These are phyloP conservation scores for Polyommatus iphigenia DNA, from an alignment of 2,888 invertebrate species.

Conservation along the genomic window DNA sequence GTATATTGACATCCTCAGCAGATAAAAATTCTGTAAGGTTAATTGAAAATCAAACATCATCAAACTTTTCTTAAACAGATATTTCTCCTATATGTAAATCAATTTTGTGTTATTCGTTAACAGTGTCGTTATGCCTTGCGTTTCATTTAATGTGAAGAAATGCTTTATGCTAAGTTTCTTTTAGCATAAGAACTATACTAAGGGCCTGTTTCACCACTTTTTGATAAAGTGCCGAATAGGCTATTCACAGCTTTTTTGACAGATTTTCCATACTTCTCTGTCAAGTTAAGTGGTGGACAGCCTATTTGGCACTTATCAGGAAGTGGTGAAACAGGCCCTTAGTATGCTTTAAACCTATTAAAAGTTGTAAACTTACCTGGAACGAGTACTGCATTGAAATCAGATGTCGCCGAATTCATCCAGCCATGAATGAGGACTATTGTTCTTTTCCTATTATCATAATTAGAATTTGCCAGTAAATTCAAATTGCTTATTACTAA, in stretches of 20 bases:
- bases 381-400: slow-evolving; percentile 52
- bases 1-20: slow-evolving; percentile 61
- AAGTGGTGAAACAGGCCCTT: too few relatives aligned
- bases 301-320: too few relatives aligned
- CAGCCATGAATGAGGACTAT: slow-evolving; percentile 58
- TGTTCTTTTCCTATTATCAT: slow-evolving; percentile 50
- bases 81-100: not conserved
- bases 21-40: slow-evolving; percentile 51
- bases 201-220: too few relatives aligned
- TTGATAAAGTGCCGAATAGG: too few relatives aligned
- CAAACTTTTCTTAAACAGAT: not conserved
- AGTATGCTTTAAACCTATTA: too few relatives aligned
- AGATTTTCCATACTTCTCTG: too few relatives aligned
- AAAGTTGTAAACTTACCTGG: slow-evolving; percentile 47
- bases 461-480: slow-evolving; percentile 44
- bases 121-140: too few relatives aligned
- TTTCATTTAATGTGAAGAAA: too few relatives aligned
- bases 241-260: too few relatives aligned
- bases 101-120: slow-evolving; percentile 25
- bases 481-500: slow-evolving; percentile 49
- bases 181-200: too few relatives aligned
- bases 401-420: slow-evolving; percentile 50
- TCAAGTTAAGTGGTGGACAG: too few relatives aligned
- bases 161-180: too few relatives aligned
- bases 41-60: not conserved